Conservation (phyloP, 2,888 invertebrate genomes). For the Lepidocyrtoides sp. region DNA sequence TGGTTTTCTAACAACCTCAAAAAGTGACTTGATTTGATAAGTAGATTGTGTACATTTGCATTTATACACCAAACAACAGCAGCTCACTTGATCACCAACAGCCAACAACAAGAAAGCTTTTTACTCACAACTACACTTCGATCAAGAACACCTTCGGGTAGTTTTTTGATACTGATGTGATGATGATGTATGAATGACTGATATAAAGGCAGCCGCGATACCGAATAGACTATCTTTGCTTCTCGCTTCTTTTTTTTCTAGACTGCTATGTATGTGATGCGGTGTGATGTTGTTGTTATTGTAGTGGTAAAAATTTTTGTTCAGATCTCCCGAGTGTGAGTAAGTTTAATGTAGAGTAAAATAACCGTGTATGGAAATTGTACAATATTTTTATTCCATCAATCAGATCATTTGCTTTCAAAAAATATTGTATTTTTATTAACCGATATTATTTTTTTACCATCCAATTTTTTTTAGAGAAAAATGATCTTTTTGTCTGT, state of each 20-base stretch:
- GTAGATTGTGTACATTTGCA: neutral
- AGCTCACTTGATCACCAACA: neutral
- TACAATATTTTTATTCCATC: neutral
- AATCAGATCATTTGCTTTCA: slow-evolving; percentile 37
- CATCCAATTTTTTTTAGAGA: too few relatives aligned
- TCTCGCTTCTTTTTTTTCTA: slow-evolving; percentile 5
- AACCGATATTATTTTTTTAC: too few relatives aligned
- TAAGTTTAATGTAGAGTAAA: neutral
- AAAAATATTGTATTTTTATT: slow-evolving; percentile 22
- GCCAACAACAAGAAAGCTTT: neutral
- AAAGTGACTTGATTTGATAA: slow-evolving; percentile 10
- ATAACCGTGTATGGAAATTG: neutral
- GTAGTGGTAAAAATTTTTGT: slow-evolving; percentile 22
- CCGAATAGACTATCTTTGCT: slow-evolving; percentile 63
- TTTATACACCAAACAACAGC: neutral
- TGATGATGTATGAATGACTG: slow-evolving; percentile 70
- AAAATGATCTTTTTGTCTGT: neutral
- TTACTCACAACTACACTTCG: too few relatives aligned
- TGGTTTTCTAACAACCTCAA: neutral
- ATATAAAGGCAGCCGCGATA: slow-evolving; percentile 55
- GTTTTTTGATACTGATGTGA: slow-evolving; percentile 53
- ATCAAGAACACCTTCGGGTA: slow-evolving; percentile 50
- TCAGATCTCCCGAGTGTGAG: slow-evolving; percentile 41
- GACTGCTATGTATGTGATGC: neutral
- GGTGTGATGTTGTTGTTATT: neutral